These are phyloP conservation scores for Sinocyclocheilus anshuiensis DNA, from an alignment of 2,113 vertebrate genomes.

Conservation along the genomic window DNA sequence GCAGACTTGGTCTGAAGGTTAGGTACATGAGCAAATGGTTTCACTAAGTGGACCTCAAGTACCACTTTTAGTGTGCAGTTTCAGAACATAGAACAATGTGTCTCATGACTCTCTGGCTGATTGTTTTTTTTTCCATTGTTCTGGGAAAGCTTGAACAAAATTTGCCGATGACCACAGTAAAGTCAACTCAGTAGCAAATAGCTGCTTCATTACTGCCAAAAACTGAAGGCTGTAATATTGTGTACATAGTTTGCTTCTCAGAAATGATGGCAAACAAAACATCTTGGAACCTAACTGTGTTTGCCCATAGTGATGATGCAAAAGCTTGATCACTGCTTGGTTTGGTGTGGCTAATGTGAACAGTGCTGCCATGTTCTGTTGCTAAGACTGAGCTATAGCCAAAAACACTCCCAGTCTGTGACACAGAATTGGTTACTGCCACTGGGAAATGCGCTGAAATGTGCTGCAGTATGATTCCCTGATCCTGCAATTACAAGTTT, in stretches of 20 bases:
- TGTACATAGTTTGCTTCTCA: neutral
- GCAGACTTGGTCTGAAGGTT: neutral
- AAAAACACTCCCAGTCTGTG: too few species aligned
- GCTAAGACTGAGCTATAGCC: neutral
- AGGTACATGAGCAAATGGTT: neutral
- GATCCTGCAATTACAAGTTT: neutral
- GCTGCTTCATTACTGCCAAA: neutral
- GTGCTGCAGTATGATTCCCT: neutral
- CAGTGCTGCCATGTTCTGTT: neutral
- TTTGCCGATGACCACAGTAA: neutral
- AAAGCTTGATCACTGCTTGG: constrained; percentile 16
- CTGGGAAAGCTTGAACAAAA: neutral
- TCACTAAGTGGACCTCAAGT: neutral
- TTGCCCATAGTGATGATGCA: constrained; percentile 18
- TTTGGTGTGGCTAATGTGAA: neutral
- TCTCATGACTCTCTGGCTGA: neutral
- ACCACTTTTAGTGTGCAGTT: neutral
- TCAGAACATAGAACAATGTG: neutral
- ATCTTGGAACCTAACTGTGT: neutral
- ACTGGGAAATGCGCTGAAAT: neutral
- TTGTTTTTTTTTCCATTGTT: constrained; percentile 23
- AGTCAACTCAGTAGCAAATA: neutral
- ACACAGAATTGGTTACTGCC: neutral
- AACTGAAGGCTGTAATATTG: neutral
- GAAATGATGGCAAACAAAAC: constrained; percentile 18